Evolutionary conservation across 2,113 vertebrate genomes (phyloP).

Genomic region (Campylorhamphus procurvoides): DNA sequence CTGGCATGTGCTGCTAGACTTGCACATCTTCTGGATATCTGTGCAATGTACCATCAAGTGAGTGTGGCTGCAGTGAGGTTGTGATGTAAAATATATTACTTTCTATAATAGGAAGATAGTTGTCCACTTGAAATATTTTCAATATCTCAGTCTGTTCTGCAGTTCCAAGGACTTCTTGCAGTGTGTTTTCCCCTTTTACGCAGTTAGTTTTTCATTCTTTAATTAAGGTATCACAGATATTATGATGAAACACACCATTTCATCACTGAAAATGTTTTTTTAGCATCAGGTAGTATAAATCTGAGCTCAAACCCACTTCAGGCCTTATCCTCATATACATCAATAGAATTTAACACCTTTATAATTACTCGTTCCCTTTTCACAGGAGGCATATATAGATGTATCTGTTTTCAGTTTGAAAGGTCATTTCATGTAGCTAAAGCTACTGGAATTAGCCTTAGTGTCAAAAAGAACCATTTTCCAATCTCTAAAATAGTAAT

Average conservation of each 20-base stretch:
- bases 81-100: not conserved
- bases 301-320: not conserved
- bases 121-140: not conserved
- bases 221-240: not conserved
- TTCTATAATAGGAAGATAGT: not conserved
- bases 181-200: not conserved
- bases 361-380: not conserved
- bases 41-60: not conserved
- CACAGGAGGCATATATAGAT: not conserved
- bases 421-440: not conserved
- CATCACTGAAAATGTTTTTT: not conserved
- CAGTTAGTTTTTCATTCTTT: not conserved
- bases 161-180: not conserved
- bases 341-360: not conserved
- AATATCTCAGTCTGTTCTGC: not conserved
- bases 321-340: not conserved
- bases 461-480: not conserved
- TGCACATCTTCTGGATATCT: conserved; percentile 5
- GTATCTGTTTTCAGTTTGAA: not conserved
- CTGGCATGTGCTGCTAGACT: conserved; percentile 29
- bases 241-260: not conserved
- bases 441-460: not conserved
- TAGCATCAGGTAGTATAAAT: not conserved
- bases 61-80: not conserved
- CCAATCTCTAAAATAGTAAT: not conserved